phyloP scores from a whole-genome alignment of 2,113 vertebrate genomes.

The Struthidea cinerea region DNA sequence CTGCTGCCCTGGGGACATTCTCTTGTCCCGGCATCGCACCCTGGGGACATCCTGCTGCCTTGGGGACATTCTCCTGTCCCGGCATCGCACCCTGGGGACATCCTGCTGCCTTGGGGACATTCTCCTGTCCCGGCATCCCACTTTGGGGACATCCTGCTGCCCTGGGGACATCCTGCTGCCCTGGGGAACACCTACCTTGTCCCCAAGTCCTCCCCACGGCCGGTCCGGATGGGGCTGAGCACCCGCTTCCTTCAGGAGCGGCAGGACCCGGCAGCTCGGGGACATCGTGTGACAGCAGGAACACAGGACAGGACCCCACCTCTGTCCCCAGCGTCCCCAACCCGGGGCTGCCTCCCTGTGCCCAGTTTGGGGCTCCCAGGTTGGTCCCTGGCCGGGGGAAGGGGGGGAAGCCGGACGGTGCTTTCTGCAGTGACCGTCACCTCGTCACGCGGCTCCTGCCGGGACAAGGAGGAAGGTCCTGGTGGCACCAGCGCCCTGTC shows the following conservation, averaged over 20 bases:
- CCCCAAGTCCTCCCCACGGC: background rate
- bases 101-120: too few relatives aligned
- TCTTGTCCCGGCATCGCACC: too few relatives aligned
- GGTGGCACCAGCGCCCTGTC: background rate
- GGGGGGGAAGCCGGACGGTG: background rate
- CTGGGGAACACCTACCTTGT: too few relatives aligned
- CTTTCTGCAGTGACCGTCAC: background rate
- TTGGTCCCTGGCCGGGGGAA: rapidly evolving
- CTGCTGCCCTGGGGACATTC: background rate
- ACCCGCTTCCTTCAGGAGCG: rapidly evolving
- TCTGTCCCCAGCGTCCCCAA: rapidly evolving
- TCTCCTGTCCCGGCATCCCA: background rate
- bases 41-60: background rate
- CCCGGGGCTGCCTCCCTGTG: rapidly evolving
- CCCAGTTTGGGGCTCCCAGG: background rate
- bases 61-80: too few relatives aligned
- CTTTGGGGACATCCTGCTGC: background rate
- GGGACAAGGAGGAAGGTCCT: rapidly evolving
- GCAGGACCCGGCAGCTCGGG: rapidly evolving
- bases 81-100: too few relatives aligned
- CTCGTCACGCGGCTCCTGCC: background rate
- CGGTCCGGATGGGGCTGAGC: background rate
- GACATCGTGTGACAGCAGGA: rapidly evolving
- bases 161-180: background rate
- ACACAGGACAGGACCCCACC: rapidly evolving